Percentiles rank a stretch among this genome's conserved stretches.
Evolutionary conservation across 1,140 invertebrate genomes (phyloP).

Genomic region (Proctacanthus coquilletti): DNA sequence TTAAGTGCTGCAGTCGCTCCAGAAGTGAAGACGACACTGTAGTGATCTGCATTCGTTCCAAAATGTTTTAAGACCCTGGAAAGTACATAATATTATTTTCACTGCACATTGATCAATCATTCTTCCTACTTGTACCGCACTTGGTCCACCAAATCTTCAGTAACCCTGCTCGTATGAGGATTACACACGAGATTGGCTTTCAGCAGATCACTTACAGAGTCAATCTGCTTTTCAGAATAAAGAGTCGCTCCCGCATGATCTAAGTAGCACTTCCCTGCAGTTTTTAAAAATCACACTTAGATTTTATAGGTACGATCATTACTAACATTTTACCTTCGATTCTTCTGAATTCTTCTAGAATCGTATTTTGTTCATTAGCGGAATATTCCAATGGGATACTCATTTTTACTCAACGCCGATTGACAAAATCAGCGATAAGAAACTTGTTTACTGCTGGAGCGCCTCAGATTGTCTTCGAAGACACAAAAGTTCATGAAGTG

Average conservation of each 20-base stretch:
- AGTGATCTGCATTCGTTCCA: constrained; percentile 62
- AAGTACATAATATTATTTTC: constrained; percentile 8
- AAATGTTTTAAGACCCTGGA: constrained; percentile 70
- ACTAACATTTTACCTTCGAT: background rate
- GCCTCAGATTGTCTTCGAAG: too few species aligned
- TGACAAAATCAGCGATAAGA: too few species aligned
- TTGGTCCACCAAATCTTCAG: constrained; percentile 65
- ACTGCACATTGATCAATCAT: constrained; percentile 1
- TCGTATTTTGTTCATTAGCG: too few species aligned
- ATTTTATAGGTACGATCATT: background rate
- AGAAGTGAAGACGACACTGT: constrained; percentile 80
- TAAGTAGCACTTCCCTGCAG: constrained; percentile 61
- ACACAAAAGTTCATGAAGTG: too few species aligned
- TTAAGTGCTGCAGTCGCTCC: constrained; percentile 76
- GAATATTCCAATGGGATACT: too few species aligned
- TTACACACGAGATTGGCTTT: constrained; percentile 63
- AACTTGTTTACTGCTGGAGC: too few species aligned
- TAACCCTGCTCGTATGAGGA: constrained; percentile 70
- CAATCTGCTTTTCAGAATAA: constrained; percentile 61
- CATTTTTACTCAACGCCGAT: too few species aligned
- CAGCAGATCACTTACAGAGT: constrained; percentile 47
- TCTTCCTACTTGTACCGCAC: constrained; percentile 51
- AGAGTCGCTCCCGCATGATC: constrained; percentile 83
- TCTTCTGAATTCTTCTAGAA: too few species aligned
- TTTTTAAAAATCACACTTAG: constrained; percentile 4